These are phyloP conservation scores for Astyanax mexicanus DNA, from an alignment of 2,797 vertebrate genomes.

Conservation along the genomic window DNA sequence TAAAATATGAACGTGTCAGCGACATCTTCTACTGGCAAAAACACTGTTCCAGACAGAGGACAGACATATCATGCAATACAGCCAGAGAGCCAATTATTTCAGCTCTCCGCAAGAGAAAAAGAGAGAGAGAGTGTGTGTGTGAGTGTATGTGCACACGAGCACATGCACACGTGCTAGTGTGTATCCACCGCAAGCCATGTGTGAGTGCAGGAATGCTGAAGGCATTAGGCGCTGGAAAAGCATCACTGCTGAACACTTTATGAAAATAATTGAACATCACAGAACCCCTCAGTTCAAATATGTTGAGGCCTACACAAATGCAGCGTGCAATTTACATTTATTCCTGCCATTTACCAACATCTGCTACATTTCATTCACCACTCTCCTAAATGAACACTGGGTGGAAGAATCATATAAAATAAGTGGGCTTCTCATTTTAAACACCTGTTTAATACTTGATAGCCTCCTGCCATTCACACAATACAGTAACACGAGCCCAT, in stretches of 20 bases:
- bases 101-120: too few relatives aligned
- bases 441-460: constrained; percentile 7
- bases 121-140: too few relatives aligned
- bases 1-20: constrained; percentile 40
- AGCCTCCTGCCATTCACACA: neutral
- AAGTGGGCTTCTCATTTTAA: neutral
- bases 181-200: neutral
- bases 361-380: neutral
- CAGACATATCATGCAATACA: constrained; percentile 38
- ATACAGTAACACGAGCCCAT: constrained; percentile 1
- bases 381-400: neutral
- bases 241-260: neutral
- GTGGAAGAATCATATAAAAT: neutral
- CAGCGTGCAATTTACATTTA: neutral
- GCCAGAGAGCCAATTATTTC: constrained; percentile 48
- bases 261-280: too few relatives aligned
- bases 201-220: constrained; percentile 14
- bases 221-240: neutral
- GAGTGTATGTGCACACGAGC: neutral
- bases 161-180: neutral
- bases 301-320: neutral
- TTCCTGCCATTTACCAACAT: neutral
- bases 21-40: constrained; percentile 28
- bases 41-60: constrained; percentile 30
- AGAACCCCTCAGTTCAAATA: neutral